Base-by-base conservation (phyloP, 1,140 invertebrate species). In the Drosophila nigromelanica region DNA sequence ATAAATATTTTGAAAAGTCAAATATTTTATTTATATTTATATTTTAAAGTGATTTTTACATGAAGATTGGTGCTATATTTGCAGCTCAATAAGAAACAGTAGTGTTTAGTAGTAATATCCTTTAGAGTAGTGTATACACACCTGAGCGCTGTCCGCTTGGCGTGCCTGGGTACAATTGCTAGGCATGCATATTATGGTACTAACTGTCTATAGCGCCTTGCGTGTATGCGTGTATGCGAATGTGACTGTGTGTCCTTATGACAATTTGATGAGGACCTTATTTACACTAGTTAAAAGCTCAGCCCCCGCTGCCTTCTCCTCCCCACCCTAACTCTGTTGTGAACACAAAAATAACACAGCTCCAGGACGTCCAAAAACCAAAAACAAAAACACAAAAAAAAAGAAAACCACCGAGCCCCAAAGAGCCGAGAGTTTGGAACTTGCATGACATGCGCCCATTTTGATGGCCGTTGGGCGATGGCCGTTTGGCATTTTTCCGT, bases 201-300 rank as follows among this genome's bases (percentile, higher is more conserved):
- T 60, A 66, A 62, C 64, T 73, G 74, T 71, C 80, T 45, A 52
- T 72, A 45, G 39, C 40, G 55, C 14, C 47, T 11, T 45, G 50
- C 56, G 58, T 78, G 55, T 54, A 27, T 45, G 50, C 56, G 58
- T 78, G 55, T 54, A 27, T 75, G 75, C 30, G 55, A 33, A 40
- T 80, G 80, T 73, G 59, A 73, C 55, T 75, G 73, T 66, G 56
- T 74, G 73, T 89, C 73, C 83, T 89, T 89, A 89, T 89, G 83
- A 89, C 83, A 89, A 89, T 89, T 89, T 89, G 83, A 89, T 89
- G 83, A 89, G 83, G 83, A 89, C 83, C 64, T 89, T 89, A 89
- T 89, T 89, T 89, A 83, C 83, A 83, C 83, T 89, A 89, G 83
- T 89, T 89, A 89, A 89, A 89, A 89, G 83, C 83, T 73, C 78